Evolutionary conservation across 92 coral and sea anemone genomes (phyloP), one percentile per base, ranked within the genome.

Genomic region (Porites lobata): DNA sequence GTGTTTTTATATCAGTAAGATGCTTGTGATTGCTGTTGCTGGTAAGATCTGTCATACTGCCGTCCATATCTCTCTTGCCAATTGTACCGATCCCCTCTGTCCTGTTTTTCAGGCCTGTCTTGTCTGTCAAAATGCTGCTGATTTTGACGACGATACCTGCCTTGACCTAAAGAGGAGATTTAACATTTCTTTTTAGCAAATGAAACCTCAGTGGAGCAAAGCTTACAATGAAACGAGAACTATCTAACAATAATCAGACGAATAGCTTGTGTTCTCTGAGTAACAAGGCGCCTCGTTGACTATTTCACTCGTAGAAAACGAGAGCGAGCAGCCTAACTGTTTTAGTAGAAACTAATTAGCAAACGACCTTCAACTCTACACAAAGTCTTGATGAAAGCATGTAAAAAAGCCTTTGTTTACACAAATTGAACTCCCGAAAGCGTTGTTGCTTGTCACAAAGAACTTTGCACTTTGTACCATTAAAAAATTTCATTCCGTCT

Each of bases 91-190:
- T 82, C 86, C 54, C 57, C 69, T 71, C 78, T 82, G 86, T 82
- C 86, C 69, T 69, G 86, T 32, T 82, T 82, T 8, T 82, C 86
- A 22, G 78, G 63, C 57, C 87, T 72, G 80, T 83, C 87, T 61
- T 83, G 87, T 19, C 87, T 79, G 50, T 83, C 87, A 72, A 29
- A 83, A 72, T 83, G 72, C 47, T 83, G 87, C 32, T 81, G 85
- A 19, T 74, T 74, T 62, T 72, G 87, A 14, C 87, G 79, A 20
- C 87, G 79, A 83, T 83, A 83, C 11, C 87, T 72, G 70, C 87
- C 87, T 83, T 83, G 87, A 43, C 80, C 87, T 83, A 14, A 62
- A 83, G 14, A 14, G 47, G 19, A 47, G 6, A 21, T 29, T 32
- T 65, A 10, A 64, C 15, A 11, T 10, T 10, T 56, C 18, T n/a